These are phyloP conservation scores for Callimorpha dominula DNA, from an alignment of 2,888 invertebrate species.

Conservation along the genomic window DNA sequence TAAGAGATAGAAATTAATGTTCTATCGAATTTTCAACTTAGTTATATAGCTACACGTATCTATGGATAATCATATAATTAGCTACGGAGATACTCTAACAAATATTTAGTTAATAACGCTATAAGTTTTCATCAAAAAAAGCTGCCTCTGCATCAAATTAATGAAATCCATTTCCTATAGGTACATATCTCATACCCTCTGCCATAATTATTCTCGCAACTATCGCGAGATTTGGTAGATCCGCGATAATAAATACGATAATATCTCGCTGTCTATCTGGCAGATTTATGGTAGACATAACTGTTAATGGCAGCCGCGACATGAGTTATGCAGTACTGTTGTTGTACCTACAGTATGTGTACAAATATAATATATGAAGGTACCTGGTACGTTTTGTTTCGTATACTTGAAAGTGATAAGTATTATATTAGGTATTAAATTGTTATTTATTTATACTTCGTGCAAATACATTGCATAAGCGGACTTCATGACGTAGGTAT, in stretches of 20 bases:
- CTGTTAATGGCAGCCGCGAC: constrained; percentile 54
- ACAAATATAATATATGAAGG: constrained; percentile 16
- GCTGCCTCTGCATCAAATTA: not conserved
- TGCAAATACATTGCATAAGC: too few species aligned
- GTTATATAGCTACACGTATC: too few species aligned
- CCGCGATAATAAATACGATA: constrained; percentile 47
- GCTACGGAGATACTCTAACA: not conserved
- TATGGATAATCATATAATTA: not conserved
- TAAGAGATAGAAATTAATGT: too few species aligned
- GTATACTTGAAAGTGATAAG: not conserved
- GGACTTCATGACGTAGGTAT: too few species aligned
- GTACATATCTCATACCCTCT: constrained; percentile 14
- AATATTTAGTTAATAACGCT: not conserved
- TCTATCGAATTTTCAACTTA: too few species aligned
- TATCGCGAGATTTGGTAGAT: constrained; percentile 39
- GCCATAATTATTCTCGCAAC: constrained; percentile 32
- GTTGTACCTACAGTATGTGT: constrained; percentile 34
- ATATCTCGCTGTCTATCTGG: constrained; percentile 50
- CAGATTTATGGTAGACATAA: constrained; percentile 55
- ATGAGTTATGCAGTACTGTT: constrained; percentile 50
- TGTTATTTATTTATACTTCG: too few species aligned
- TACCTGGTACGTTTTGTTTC: not conserved
- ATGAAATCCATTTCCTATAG: constrained; percentile 27
- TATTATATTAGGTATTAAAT: not conserved
- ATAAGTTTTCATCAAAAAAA: not conserved